These are phyloP conservation scores for Idaea aversata DNA, from an alignment of 2,888 invertebrate genomes.

Conservation along the genomic window DNA sequence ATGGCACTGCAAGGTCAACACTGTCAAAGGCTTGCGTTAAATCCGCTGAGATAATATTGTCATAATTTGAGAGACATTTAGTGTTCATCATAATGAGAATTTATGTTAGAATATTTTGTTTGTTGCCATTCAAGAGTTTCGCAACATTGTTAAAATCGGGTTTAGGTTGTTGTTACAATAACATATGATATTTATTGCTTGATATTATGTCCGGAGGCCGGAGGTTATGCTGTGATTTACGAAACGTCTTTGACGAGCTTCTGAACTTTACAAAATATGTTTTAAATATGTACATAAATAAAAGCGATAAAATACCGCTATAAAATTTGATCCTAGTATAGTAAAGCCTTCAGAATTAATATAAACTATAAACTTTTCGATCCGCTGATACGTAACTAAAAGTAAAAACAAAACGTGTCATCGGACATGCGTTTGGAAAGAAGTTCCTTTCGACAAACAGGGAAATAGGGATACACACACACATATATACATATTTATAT, in stretches of 20 bases:
- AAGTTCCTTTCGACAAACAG: no score
- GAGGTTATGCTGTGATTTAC: background rate
- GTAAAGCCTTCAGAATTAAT: background rate
- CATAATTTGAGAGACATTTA: constrained; percentile 14
- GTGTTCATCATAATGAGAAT: constrained; percentile 1
- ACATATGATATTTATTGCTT: background rate
- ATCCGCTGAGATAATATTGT: constrained; percentile 30
- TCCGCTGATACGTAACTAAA: background rate
- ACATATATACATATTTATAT: no score
- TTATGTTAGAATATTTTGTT: background rate
- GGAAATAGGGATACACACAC: no score
- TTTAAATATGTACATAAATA: background rate
- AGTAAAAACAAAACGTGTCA: background rate
- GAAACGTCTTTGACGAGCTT: background rate
- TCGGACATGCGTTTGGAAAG: no score
- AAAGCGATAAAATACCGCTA: background rate
- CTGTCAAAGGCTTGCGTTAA: constrained; percentile 66
- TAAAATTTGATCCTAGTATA: background rate
- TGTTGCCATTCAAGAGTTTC: background rate
- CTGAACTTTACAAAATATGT: background rate
- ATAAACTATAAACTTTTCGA: background rate
- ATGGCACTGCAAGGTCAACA: constrained; percentile 68
- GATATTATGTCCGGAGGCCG: background rate
- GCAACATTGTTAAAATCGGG: background rate
- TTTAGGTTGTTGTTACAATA: background rate